phyloP scores from a whole-genome alignment of 2,113 vertebrate genomes.

The Sclerurus mexicanus region DNA sequence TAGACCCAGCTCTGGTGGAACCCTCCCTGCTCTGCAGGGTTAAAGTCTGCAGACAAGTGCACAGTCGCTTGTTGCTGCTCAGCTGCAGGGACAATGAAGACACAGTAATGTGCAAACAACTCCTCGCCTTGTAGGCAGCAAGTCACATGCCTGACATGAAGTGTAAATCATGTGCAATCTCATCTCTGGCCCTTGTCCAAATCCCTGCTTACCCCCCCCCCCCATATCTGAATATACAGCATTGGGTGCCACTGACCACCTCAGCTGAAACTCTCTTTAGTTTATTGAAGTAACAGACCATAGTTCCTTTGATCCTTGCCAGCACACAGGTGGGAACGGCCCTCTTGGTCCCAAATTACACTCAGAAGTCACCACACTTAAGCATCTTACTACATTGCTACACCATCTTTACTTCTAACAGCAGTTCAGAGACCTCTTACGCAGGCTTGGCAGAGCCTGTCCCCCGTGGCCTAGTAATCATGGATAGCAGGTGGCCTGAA shows the following conservation, averaged over 20 bases:
- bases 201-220: not conserved
- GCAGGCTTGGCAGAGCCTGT: not conserved
- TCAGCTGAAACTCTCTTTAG: not conserved
- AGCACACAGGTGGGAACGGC: not conserved
- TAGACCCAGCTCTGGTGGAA: not conserved
- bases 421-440: not conserved
- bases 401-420: not conserved
- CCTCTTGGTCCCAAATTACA: not conserved
- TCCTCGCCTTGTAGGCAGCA: not conserved
- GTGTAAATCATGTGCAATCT: conserved; percentile 18
- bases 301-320: not conserved
- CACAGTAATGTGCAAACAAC: conserved; percentile 33
- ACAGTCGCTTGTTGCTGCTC: not conserved
- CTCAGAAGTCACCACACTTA: not conserved
- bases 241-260: not conserved
- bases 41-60: conserved; percentile 9
- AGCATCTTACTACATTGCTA: not conserved
- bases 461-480: not conserved
- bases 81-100: conserved; percentile 24
- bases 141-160: conserved; percentile 10
- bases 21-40: not conserved
- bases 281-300: not conserved
- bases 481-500: not conserved
- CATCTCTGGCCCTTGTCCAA: conserved; percentile 13
- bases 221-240: not conserved